A percentile compares a stretch with the other conserved stretches of the same genome.
Conservation (phyloP, 2,797 vertebrate genomes). For the Helarctos malayanus region DNA sequence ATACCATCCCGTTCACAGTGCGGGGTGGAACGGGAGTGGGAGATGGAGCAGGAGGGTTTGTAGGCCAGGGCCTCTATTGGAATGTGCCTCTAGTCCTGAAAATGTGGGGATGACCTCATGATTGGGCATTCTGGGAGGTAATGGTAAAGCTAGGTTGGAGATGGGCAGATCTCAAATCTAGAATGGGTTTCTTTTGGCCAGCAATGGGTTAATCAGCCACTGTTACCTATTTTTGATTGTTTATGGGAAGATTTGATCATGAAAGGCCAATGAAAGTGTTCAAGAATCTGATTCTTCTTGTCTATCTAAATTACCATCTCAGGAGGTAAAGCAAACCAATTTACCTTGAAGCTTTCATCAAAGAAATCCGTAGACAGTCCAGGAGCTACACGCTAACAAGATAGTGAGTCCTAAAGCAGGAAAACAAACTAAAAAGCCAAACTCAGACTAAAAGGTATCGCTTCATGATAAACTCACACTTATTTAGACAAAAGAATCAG, state of each 20-base stretch:
- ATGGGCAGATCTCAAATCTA: background rate
- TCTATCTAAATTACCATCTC: slow-evolving; percentile 86
- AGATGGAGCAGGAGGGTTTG: background rate
- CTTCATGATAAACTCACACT: slow-evolving; percentile 38
- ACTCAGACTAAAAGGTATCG: slow-evolving; percentile 53
- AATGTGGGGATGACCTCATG: rapidly evolving
- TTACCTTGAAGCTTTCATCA: slow-evolving; percentile 82
- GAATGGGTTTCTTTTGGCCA: slow-evolving; percentile 26
- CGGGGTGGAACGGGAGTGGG: background rate
- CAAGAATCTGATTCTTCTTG: slow-evolving; percentile 76
- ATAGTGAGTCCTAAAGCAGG: slow-evolving; percentile 64
- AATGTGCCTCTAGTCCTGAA: background rate
- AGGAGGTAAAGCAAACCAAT: slow-evolving; percentile 82
- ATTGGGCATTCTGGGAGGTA: background rate
- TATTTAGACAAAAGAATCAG: background rate
- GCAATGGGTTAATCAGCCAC: slow-evolving; percentile 58
- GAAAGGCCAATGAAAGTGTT: slow-evolving; percentile 75
- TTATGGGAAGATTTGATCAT: slow-evolving; percentile 72
- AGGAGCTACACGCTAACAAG: slow-evolving; percentile 72
- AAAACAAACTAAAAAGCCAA: slow-evolving; percentile 74
- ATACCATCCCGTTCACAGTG: background rate
- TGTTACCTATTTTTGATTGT: slow-evolving; percentile 69
- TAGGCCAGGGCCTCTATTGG: background rate
- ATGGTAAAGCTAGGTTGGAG: background rate
- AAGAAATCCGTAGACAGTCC: slow-evolving; percentile 72